phyloP scores from a whole-genome alignment of 1,140 invertebrate species.

The Drosophila funebris region DNA sequence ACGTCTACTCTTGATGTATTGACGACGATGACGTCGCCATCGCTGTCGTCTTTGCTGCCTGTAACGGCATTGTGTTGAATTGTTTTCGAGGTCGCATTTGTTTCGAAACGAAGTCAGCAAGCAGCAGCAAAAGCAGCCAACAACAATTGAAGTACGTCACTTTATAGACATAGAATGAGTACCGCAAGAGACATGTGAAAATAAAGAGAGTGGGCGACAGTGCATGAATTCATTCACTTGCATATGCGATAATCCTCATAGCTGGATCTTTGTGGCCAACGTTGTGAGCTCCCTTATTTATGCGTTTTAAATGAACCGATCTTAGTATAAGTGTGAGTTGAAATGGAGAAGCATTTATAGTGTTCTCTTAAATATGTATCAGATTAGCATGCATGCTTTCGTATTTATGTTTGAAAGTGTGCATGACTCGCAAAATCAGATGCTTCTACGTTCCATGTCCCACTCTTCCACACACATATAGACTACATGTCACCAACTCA shows the following conservation, averaged over 20 bases:
- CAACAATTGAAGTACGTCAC: background rate
- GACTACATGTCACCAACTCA: constrained; percentile 18
- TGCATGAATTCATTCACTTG: background rate
- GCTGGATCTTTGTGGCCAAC: too few species aligned
- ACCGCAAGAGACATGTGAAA: background rate
- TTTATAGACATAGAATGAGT: background rate
- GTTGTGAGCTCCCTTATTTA: too few species aligned
- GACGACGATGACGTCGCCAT: constrained; percentile 1
- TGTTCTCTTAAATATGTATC: background rate
- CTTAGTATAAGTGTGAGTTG: background rate
- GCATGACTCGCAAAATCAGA: background rate
- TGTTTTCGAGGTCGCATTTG: constrained; percentile 19
- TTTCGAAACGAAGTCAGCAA: constrained; percentile 9
- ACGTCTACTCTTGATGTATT: constrained; percentile 2
- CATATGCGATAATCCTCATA: too few species aligned
- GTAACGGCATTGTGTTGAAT: constrained; percentile 14
- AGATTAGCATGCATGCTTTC: background rate
- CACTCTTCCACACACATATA: background rate
- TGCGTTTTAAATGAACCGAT: too few species aligned
- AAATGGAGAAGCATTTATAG: background rate
- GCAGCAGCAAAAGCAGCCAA: background rate
- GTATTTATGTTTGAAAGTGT: background rate
- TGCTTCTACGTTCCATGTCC: background rate
- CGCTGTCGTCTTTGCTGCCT: background rate
- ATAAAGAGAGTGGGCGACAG: background rate